A percentile compares a stretch with the other conserved stretches of the same genome.
Conservation (phyloP, 2,797 vertebrate species). For the Echeneis naucrates region DNA sequence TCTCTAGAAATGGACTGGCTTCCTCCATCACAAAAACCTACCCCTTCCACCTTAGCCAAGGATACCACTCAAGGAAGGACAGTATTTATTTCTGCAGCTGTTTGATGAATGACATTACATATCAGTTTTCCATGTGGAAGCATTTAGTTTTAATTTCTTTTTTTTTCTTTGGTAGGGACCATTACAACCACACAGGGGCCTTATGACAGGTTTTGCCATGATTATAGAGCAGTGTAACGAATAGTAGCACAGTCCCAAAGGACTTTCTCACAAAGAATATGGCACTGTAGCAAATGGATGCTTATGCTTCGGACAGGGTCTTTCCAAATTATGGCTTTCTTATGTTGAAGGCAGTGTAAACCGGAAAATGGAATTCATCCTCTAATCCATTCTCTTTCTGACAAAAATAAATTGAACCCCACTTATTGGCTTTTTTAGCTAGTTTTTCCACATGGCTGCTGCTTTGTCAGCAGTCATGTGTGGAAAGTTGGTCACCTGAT, state of each 20-base stretch:
- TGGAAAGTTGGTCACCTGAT: neutral
- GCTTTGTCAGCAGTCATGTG: neutral
- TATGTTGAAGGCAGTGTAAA: neutral
- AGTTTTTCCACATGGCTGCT: no score
- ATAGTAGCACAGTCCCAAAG: slow-evolving; percentile 25
- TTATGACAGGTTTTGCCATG: slow-evolving; percentile 46
- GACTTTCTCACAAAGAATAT: slow-evolving; percentile 49
- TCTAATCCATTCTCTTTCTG: neutral
- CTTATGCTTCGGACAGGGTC: slow-evolving; percentile 13
- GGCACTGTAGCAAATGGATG: slow-evolving; percentile 18
- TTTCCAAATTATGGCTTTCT: slow-evolving; percentile 11
- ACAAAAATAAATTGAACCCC: neutral
- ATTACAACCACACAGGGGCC: slow-evolving; percentile 50
- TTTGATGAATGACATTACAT: slow-evolving; percentile 63
- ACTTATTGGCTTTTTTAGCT: no score
- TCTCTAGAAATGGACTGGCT: slow-evolving; percentile 29
- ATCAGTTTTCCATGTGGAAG: slow-evolving; percentile 69
- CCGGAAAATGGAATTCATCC: neutral
- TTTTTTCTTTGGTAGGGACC: slow-evolving; percentile 26
- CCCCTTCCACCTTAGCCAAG: slow-evolving; percentile 36
- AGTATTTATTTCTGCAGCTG: slow-evolving; percentile 57
- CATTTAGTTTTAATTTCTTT: slow-evolving; percentile 51
- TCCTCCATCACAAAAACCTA: slow-evolving; percentile 28
- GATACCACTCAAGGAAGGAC: slow-evolving; percentile 56
- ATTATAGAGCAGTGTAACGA: slow-evolving; percentile 60